phyloP scores from a whole-genome alignment of 2,797 vertebrate genomes.

The Alosa sapidissima region DNA sequence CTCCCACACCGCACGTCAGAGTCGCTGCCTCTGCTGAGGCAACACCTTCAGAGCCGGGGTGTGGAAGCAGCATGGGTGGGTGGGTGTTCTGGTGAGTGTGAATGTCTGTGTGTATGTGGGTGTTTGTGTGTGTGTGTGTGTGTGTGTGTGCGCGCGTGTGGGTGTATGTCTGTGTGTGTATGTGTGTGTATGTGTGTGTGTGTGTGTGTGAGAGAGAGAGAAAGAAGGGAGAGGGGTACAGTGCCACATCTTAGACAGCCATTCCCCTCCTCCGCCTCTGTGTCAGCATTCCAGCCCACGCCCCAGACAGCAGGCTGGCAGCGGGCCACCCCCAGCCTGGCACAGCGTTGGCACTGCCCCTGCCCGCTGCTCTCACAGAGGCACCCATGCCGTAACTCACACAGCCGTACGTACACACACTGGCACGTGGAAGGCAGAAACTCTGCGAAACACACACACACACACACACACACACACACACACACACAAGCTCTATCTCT shows the following conservation, averaged over 20 bases:
- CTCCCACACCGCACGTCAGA: neutral
- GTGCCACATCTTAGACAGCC: neutral
- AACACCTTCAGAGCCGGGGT: constrained; percentile 40
- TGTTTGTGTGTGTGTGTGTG: neutral
- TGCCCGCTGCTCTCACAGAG: too few species aligned
- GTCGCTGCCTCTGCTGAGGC: neutral
- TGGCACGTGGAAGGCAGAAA: too few species aligned
- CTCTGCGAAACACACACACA: neutral
- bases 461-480: neutral
- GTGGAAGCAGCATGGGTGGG: constrained; percentile 35
- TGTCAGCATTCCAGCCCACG: constrained; percentile 28
- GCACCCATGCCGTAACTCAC: too few species aligned
- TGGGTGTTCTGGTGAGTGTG: constrained; percentile 31
- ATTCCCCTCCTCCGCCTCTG: neutral
- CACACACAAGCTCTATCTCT: neutral
- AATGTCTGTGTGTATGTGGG: constrained; percentile 2
- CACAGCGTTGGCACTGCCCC: neutral
- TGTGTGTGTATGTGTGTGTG: constrained; percentile 4
- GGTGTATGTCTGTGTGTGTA: neutral
- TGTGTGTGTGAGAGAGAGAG: neutral
- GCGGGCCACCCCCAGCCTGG: constrained; percentile 23
- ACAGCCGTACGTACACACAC: too few species aligned
- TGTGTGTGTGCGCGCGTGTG: neutral
- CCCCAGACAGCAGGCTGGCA: constrained; percentile 43
- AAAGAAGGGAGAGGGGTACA: neutral